A percentile compares a stretch with the other conserved stretches of the same genome.
Evolutionary conservation across 1,140 invertebrate species (phyloP).

Genomic region (Drosophila ogumai): DNA sequence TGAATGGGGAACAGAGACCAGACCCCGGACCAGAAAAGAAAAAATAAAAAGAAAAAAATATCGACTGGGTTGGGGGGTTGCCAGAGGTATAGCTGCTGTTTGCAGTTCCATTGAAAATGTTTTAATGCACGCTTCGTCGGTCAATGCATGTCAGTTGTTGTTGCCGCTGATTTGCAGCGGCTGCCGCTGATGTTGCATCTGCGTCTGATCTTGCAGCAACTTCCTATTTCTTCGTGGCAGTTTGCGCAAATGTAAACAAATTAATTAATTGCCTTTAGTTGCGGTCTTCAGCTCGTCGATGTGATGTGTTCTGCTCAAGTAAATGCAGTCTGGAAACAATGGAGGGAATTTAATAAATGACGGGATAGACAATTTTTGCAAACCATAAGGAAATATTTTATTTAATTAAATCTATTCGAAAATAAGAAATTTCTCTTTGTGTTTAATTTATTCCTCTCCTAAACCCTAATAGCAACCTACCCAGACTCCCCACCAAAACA

Average conservation of each 20-base stretch:
- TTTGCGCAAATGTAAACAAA: constrained; percentile 78
- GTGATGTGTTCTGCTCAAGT: constrained; percentile 32
- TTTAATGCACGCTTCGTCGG: constrained; percentile 81
- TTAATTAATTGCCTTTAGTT: constrained; percentile 82
- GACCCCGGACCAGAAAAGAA: constrained; percentile 28
- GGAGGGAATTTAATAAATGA: constrained; percentile 13
- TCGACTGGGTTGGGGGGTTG: constrained; percentile 14
- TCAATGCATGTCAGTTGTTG: constrained; percentile 77
- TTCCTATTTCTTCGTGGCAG: constrained; percentile 78
- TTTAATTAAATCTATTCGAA: too few relatives aligned
- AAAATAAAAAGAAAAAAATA: constrained; percentile 3
- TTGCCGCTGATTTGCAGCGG: constrained; percentile 32
- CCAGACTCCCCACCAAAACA: not conserved
- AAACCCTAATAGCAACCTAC: too few relatives aligned
- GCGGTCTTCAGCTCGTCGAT: constrained; percentile 55
- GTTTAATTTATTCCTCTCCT: too few relatives aligned
- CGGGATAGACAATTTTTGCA: too few relatives aligned
- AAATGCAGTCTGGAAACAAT: constrained; percentile 24
- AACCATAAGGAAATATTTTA: too few relatives aligned
- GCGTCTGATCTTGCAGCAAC: constrained; percentile 80
- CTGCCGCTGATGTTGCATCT: constrained; percentile 66
- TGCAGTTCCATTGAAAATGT: constrained; percentile 82
- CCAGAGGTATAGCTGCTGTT: constrained; percentile 48
- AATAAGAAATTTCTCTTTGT: too few relatives aligned
- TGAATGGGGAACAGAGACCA: constrained; percentile 62